phyloP scores from a whole-genome alignment of 2,797 vertebrate genomes.

The Acestrorhynchus altus region DNA sequence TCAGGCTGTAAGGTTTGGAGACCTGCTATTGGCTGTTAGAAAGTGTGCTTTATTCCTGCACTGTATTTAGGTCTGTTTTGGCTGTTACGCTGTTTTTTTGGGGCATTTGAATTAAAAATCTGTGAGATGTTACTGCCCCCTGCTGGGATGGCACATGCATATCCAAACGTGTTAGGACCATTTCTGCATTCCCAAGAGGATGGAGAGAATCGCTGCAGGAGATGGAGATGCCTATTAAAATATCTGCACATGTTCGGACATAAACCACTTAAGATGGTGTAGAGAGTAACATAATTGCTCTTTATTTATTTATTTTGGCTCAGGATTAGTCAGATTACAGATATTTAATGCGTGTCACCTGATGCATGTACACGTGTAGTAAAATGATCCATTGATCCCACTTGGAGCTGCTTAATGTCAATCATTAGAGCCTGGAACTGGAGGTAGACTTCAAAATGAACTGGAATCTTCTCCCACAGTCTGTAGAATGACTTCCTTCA shows the following conservation, averaged over 20 bases:
- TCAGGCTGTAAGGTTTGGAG: too few relatives aligned
- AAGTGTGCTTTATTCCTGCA: too few relatives aligned
- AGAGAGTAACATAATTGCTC: not conserved
- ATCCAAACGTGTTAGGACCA: too few relatives aligned
- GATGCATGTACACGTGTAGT: not conserved
- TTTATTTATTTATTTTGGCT: not conserved
- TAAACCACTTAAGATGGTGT: not conserved
- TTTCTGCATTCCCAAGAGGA: too few relatives aligned
- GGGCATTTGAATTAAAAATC: too few relatives aligned
- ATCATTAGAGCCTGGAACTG: not conserved
- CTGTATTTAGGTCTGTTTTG: too few relatives aligned
- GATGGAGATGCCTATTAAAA: too few relatives aligned
- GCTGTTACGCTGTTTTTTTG: too few relatives aligned
- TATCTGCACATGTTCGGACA: too few relatives aligned
- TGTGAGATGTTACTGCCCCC: not conserved
- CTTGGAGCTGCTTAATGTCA: constrained; percentile 6
- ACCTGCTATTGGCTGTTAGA: too few relatives aligned
- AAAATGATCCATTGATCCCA: not conserved
- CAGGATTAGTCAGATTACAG: not conserved
- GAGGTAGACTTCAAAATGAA: constrained; percentile 5
- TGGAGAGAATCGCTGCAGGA: too few relatives aligned
- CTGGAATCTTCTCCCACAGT: constrained; percentile 20
- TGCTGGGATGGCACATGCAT: not conserved
- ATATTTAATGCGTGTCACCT: not conserved
- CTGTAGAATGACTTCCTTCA: constrained; percentile 44